These are phyloP conservation scores for Threskiornis aethiopicus DNA, from an alignment of 2,797 vertebrate genomes.

Conservation along the genomic window DNA sequence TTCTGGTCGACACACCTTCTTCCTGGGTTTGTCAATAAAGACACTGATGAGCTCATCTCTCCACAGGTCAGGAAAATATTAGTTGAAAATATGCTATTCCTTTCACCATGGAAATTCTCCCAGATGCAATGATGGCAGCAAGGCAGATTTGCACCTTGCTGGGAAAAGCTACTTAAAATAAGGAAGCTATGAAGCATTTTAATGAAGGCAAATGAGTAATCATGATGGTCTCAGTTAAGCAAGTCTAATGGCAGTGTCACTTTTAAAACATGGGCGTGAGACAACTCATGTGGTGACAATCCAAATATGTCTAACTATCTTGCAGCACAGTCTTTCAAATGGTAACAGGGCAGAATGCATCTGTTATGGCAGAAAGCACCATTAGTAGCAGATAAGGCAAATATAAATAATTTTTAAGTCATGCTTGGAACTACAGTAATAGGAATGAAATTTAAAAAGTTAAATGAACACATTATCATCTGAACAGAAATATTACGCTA, in stretches of 20 bases:
- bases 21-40: constrained; percentile 62
- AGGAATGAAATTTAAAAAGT: background rate
- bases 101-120: constrained; percentile 16
- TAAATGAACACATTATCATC: background rate
- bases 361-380: background rate
- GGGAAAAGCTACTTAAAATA: constrained; percentile 59
- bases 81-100: constrained; percentile 2
- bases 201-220: constrained; percentile 54
- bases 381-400: constrained; percentile 4
- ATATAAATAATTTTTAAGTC: background rate
- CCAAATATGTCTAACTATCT: background rate
- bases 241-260: constrained; percentile 20
- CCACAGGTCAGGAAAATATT: constrained; percentile 32
- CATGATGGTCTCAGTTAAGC: constrained; percentile 42
- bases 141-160: constrained; percentile 51
- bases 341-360: background rate
- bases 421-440: background rate
- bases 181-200: constrained; percentile 50
- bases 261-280: background rate
- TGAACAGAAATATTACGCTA: background rate
- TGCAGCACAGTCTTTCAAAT: background rate
- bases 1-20: constrained; percentile 56
- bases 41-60: constrained; percentile 49
- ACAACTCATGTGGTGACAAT: constrained; percentile 18
- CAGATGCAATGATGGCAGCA: constrained; percentile 29